Conservation (phyloP, 1,140 invertebrate genomes). For the Hyphantria cunea region DNA sequence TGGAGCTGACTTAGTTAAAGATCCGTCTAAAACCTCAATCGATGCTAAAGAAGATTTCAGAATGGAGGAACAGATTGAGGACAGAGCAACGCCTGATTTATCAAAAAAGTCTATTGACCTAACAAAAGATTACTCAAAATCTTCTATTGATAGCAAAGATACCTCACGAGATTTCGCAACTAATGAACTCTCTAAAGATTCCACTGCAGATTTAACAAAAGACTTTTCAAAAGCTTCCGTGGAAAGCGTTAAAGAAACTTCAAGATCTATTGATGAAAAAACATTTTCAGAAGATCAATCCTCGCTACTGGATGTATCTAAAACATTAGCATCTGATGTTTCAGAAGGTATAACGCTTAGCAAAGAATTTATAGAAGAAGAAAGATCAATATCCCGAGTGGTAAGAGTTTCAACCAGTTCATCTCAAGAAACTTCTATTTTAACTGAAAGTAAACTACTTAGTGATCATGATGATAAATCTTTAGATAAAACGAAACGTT, state of each 20-base stretch:
- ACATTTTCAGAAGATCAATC: slow-evolving; percentile 77
- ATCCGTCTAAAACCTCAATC: slow-evolving; percentile 70
- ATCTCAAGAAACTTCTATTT: slow-evolving; percentile 67
- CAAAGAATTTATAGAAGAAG: slow-evolving; percentile 70
- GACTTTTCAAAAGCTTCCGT: slow-evolving; percentile 73
- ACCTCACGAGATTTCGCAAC: slow-evolving; percentile 78
- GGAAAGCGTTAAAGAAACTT: slow-evolving; percentile 73
- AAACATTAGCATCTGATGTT: slow-evolving; percentile 72
- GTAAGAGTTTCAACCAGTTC: slow-evolving; percentile 63
- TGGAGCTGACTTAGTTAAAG: slow-evolving; percentile 71
- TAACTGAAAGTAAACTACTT: slow-evolving; percentile 71
- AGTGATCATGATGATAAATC: slow-evolving; percentile 68
- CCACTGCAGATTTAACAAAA: slow-evolving; percentile 72
- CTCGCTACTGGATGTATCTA: slow-evolving; percentile 65
- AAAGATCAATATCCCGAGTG: slow-evolving; percentile 60
- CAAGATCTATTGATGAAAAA: slow-evolving; percentile 74
- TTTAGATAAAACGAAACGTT: slow-evolving; percentile 50
- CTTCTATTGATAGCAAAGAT: slow-evolving; percentile 77
- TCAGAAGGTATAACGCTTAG: slow-evolving; percentile 68
- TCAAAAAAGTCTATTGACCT: slow-evolving; percentile 75
- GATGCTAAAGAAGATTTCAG: slow-evolving; percentile 70
- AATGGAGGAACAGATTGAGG: slow-evolving; percentile 64
- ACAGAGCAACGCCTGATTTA: slow-evolving; percentile 68
- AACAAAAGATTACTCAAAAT: slow-evolving; percentile 77
- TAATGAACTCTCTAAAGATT: slow-evolving; percentile 76